Conservation (phyloP, 2,888 invertebrate species). For the Tinea semifulvella region DNA sequence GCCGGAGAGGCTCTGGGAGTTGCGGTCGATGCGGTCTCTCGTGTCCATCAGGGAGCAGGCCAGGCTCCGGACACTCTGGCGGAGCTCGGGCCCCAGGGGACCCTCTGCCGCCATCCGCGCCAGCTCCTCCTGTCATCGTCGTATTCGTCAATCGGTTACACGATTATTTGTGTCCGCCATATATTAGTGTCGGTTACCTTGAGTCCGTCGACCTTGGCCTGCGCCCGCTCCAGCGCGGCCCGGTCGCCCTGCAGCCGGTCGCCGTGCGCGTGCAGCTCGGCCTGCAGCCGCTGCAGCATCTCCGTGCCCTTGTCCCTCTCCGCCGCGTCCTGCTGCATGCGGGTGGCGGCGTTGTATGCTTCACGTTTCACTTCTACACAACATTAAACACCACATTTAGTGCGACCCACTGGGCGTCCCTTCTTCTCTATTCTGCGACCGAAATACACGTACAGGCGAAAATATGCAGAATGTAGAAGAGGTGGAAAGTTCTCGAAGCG, state of each 20-base stretch:
- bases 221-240: neutral
- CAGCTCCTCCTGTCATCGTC: slow-evolving; percentile 61
- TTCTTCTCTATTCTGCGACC: no score
- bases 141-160: slow-evolving; percentile 69
- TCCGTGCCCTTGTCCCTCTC: slow-evolving; percentile 71
- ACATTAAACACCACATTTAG: slow-evolving; percentile 17
- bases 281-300: slow-evolving; percentile 50
- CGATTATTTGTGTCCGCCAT: no score
- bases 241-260: slow-evolving; percentile 52
- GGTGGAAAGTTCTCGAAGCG: no score
- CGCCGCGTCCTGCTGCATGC: slow-evolving; percentile 81
- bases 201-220: no score
- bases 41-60: neutral
- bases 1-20: slow-evolving; percentile 65
- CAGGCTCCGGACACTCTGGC: no score
- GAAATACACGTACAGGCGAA: no score
- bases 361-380: slow-evolving; percentile 75
- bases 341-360: slow-evolving; percentile 79
- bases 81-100: no score
- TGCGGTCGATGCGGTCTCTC: slow-evolving; percentile 45
- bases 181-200: no score
- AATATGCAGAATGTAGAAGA: no score
- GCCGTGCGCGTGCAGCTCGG: slow-evolving; percentile 59
- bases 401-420: neutral
- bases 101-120: slow-evolving; percentile 24